These are phyloP conservation scores for Hippolais icterina DNA, from an alignment of 2,113 vertebrate genomes.

Conservation along the genomic window DNA sequence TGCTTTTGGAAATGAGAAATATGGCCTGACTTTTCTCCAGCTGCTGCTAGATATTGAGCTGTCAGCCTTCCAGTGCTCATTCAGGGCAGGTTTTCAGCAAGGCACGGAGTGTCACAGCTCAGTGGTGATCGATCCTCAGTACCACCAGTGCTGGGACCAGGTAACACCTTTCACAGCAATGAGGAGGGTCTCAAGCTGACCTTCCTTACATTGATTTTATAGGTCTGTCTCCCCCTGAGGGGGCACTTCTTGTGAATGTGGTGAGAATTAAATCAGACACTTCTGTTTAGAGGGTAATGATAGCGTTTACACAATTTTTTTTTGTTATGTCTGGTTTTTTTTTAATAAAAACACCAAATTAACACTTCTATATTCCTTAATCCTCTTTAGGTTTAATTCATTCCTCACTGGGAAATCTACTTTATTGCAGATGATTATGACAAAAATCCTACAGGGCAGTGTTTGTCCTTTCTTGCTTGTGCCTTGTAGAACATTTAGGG, in stretches of 20 bases:
- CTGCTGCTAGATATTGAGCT: neutral
- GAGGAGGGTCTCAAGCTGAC: neutral
- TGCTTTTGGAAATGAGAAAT: neutral
- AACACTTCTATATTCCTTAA: neutral
- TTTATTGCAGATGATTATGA: neutral
- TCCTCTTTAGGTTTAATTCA: neutral
- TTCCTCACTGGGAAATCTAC: neutral
- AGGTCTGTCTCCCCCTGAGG: neutral
- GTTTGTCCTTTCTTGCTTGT: neutral
- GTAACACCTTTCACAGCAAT: neutral
- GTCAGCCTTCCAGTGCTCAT: neutral
- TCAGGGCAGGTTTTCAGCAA: neutral
- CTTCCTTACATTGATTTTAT: neutral
- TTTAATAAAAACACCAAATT: neutral
- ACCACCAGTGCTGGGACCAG: neutral
- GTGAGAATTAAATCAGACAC: neutral
- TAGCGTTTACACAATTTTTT: neutral
- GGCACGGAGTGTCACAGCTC: neutral
- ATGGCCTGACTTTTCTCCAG: neutral
- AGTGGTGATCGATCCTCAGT: neutral
- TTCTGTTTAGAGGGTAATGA: neutral
- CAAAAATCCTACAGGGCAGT: accelerated
- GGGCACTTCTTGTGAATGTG: neutral
- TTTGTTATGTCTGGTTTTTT: neutral
- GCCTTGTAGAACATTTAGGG: neutral